Base-by-base conservation (phyloP, 2,888 invertebrate species). In the Caenorhabditis sp. region DNA sequence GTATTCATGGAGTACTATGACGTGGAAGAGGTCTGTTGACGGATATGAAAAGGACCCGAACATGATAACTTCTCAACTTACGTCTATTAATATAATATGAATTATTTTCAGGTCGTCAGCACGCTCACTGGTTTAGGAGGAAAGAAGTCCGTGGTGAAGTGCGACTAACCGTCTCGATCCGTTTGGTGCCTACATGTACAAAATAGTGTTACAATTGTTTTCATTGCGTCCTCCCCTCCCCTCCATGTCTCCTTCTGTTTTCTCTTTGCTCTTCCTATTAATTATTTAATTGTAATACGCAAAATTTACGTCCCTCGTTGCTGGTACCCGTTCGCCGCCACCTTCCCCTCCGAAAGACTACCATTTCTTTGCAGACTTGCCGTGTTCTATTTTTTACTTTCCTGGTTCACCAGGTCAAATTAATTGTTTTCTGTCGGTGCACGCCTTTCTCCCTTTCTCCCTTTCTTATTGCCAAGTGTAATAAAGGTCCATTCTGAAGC, bases 61-160 rank as follows among this genome's bases (percentile, higher is more conserved):
- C 4, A 22, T 26, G 2, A 2, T 22, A 50, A 63, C 41, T 52
- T 63, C 35, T n/a, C n/a, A n/a, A n/a, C n/a, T n/a, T n/a, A n/a
- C n/a, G n/a, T n/a, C n/a, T n/a, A 32, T 15, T 24, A 53, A 43
- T n/a, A 37, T 32, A 22, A 41, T 20, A 17, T 11, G 41, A n/a
- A n/a, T 43, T 39, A 20, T n/a, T 71, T 71, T 53, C 70, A 71
- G 70, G 53, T 61, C 32, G 15, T 71, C 35, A 71, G 61, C 45
- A 61, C 52, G 9, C 17, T 71, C 9, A 71, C 70, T 37, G 70
- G 70, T 32, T 46, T 61, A 22, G 61, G 59, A n/a, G 45, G 53
- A 30, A 43, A 17, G 35, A 68, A 59, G 59, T 68, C 68, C 2
- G 68, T 68, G 2, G 59, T 68, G 26, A 68, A 68, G 39, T 59